phyloP scores from a whole-genome alignment of 1,140 invertebrate species.

The Dreissena polymorpha region DNA sequence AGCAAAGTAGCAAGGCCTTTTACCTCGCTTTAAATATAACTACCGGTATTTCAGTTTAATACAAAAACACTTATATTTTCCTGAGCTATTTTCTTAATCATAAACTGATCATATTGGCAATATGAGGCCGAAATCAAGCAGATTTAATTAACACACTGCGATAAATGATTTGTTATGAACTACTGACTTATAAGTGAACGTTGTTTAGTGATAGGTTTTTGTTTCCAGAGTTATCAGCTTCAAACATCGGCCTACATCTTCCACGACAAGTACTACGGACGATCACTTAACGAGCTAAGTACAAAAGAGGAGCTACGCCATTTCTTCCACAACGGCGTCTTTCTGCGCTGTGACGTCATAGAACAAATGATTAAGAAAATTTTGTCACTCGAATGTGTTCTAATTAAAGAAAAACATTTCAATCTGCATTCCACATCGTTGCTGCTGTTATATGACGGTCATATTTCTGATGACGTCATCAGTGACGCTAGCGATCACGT shows the following conservation, averaged over 20 bases:
- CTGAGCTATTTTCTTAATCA: no score
- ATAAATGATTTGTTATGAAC: no score
- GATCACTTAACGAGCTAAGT: constrained; percentile 4
- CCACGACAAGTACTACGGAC: constrained; percentile 48
- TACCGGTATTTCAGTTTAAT: no score
- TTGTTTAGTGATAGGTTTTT: background rate
- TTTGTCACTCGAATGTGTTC: background rate
- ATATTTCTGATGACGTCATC: background rate
- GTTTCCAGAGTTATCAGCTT: constrained; percentile 26
- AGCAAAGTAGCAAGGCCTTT: no score
- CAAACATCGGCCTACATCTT: constrained; percentile 1
- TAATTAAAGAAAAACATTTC: constrained; percentile 13
- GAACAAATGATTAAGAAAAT: constrained; percentile 11
- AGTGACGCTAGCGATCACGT: background rate
- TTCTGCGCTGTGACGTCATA: constrained; percentile 18
- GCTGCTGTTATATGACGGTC: constrained; percentile 38
- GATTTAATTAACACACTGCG: no score
- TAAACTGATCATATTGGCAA: no score
- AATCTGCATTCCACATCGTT: constrained; percentile 35
- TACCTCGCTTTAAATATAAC: no score
- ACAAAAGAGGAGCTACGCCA: constrained; percentile 23
- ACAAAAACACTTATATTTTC: background rate
- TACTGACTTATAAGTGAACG: background rate
- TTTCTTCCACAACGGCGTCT: constrained; percentile 46
- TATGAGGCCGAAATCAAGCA: background rate